A percentile compares a stretch with the other conserved stretches of the same genome.
phyloP scores from a whole-genome alignment of 2,888 invertebrate species.

The Anarsia innoxiella region DNA sequence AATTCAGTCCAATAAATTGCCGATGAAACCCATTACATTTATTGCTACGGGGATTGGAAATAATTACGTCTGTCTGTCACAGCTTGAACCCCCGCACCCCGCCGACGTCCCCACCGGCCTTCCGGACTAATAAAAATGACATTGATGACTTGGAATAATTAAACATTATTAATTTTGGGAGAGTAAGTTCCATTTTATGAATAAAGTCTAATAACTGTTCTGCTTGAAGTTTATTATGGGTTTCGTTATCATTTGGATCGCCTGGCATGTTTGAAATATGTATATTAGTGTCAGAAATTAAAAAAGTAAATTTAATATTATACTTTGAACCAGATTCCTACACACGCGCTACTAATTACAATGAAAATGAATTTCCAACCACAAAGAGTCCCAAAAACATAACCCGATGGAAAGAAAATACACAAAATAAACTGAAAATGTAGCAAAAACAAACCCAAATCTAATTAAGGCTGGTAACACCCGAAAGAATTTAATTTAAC shows the following conservation, averaged over 20 bases:
- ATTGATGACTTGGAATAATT: conserved; percentile 13
- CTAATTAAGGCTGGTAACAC: background rate
- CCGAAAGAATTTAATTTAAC: conserved; percentile 7
- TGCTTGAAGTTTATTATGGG: too few relatives aligned
- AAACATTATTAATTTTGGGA: conserved; percentile 11
- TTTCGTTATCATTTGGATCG: too few relatives aligned
- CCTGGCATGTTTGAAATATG: too few relatives aligned
- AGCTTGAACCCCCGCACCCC: conserved; percentile 11
- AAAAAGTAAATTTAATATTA: too few relatives aligned
- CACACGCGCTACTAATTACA: too few relatives aligned
- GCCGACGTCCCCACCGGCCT: background rate
- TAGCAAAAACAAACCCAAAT: conserved; percentile 1
- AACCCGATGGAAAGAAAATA: background rate
- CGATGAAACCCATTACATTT: conserved; percentile 28
- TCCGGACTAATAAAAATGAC: conserved; percentile 12
- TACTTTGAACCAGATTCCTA: too few relatives aligned
- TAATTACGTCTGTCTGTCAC: conserved; percentile 29
- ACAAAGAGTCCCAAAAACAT: background rate
- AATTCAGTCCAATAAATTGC: conserved; percentile 23
- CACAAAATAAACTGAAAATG: conserved; percentile 4
- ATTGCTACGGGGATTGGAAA: conserved; percentile 22
- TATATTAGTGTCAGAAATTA: too few relatives aligned
- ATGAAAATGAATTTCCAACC: conserved; percentile 6
- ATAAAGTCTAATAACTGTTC: too few relatives aligned
- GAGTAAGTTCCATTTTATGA: conserved; percentile 1